phyloP scores from a whole-genome alignment of 2,797 vertebrate genomes.

The Pyrocephalus nanus region DNA sequence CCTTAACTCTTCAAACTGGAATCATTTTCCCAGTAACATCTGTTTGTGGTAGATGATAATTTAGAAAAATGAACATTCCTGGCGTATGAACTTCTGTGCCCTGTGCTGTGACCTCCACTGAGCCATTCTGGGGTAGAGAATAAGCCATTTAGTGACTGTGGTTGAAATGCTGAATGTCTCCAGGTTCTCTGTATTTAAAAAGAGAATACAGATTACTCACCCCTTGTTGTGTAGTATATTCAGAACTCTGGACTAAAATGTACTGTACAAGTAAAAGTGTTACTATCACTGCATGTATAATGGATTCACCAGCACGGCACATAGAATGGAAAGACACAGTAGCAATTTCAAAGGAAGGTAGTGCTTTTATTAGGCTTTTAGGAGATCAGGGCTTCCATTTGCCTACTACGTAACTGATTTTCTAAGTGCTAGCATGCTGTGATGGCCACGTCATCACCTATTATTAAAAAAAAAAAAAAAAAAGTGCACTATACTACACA shows the following conservation, averaged over 20 bases:
- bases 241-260: neutral
- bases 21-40: neutral
- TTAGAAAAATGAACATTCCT: neutral
- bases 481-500: neutral
- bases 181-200: neutral
- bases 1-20: neutral
- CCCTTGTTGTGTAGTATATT: neutral
- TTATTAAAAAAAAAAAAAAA: neutral
- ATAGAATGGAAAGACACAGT: neutral
- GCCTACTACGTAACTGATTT: neutral
- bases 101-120: neutral
- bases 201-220: neutral
- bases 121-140: neutral
- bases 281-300: neutral
- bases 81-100: neutral
- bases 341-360: neutral
- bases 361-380: neutral
- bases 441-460: neutral
- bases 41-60: neutral
- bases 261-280: neutral
- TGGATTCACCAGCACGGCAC: neutral
- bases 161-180: neutral
- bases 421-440: neutral
- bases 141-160: neutral
- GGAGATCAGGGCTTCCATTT: neutral